phyloP scores from a whole-genome alignment of 2,888 invertebrate genomes.

The Furcula furcula region DNA sequence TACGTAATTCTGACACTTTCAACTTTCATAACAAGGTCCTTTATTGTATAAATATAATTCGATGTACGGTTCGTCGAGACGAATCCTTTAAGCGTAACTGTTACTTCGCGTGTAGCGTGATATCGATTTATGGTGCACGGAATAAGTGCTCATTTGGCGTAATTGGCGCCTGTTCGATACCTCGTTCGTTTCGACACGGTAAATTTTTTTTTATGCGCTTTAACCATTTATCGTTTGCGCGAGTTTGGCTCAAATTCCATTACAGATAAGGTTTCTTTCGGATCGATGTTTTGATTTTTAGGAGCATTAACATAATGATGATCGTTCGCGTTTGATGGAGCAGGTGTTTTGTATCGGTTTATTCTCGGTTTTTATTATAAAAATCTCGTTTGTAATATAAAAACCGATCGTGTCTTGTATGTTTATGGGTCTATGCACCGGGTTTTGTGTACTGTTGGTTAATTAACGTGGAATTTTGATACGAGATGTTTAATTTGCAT shows the following conservation, averaged over 20 bases:
- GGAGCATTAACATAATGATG: slow-evolving; percentile 76
- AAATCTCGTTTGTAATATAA: slow-evolving; percentile 72
- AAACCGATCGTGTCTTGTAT: slow-evolving; percentile 54
- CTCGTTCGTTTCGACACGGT: slow-evolving; percentile 67
- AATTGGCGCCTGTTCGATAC: slow-evolving; percentile 70
- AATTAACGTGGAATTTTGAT: slow-evolving; percentile 50
- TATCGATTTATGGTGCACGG: slow-evolving; percentile 74
- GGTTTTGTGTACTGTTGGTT: slow-evolving; percentile 42
- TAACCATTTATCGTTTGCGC: slow-evolving; percentile 38
- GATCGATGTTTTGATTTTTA: slow-evolving; percentile 50
- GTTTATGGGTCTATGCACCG: slow-evolving; percentile 62
- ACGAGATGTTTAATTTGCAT: slow-evolving; percentile 29
- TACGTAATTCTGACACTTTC: slow-evolving; percentile 79
- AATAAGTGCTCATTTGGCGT: slow-evolving; percentile 76
- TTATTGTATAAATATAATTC: slow-evolving; percentile 64
- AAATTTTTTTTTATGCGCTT: slow-evolving; percentile 51
- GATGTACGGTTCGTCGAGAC: slow-evolving; percentile 53
- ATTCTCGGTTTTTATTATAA: slow-evolving; percentile 77
- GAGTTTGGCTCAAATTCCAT: slow-evolving; percentile 48
- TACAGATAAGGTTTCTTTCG: slow-evolving; percentile 51
- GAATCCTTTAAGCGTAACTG: slow-evolving; percentile 74
- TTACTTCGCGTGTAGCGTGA: slow-evolving; percentile 57
- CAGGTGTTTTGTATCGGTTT: slow-evolving; percentile 77
- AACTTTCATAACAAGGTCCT: slow-evolving; percentile 75
- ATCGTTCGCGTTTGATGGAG: slow-evolving; percentile 73